phyloP scores from a whole-genome alignment of 1,140 invertebrate species.

The Diprion similis region DNA sequence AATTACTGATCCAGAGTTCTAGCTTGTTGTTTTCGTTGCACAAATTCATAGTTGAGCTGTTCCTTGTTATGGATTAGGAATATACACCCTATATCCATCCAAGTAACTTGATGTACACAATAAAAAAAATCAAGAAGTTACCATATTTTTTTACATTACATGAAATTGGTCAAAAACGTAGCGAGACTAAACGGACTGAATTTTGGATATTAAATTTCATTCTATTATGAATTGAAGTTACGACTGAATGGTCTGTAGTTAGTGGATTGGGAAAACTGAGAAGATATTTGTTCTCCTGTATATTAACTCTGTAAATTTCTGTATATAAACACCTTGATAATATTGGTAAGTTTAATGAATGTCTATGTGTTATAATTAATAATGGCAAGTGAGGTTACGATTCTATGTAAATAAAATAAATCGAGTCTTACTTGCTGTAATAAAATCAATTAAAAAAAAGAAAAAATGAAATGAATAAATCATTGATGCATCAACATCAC shows the following conservation, averaged over 20 bases:
- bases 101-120: too few species aligned
- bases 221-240: slow-evolving; percentile 11
- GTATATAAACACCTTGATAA: slow-evolving; percentile 34
- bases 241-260: slow-evolving; percentile 13
- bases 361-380: slow-evolving; percentile 32
- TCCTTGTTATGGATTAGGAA: too few species aligned
- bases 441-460: slow-evolving; percentile 20
- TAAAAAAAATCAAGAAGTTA: too few species aligned
- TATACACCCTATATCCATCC: too few species aligned
- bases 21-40: too few species aligned
- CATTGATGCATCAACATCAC: too few species aligned
- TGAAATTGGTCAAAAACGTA: slow-evolving; percentile 1
- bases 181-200: slow-evolving; percentile 15
- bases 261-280: slow-evolving; percentile 24
- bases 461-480: background rate
- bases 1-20: too few species aligned
- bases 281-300: slow-evolving; percentile 31
- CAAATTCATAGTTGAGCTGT: too few species aligned
- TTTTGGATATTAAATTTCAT: slow-evolving; percentile 6
- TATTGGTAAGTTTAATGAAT: slow-evolving; percentile 35
- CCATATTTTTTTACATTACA: background rate
- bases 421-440: slow-evolving; percentile 28
- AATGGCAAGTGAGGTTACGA: slow-evolving; percentile 24
- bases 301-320: slow-evolving; percentile 37
- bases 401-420: slow-evolving; percentile 31